Conservation (phyloP, 2,888 invertebrate genomes). For the Noctua janthe region DNA sequence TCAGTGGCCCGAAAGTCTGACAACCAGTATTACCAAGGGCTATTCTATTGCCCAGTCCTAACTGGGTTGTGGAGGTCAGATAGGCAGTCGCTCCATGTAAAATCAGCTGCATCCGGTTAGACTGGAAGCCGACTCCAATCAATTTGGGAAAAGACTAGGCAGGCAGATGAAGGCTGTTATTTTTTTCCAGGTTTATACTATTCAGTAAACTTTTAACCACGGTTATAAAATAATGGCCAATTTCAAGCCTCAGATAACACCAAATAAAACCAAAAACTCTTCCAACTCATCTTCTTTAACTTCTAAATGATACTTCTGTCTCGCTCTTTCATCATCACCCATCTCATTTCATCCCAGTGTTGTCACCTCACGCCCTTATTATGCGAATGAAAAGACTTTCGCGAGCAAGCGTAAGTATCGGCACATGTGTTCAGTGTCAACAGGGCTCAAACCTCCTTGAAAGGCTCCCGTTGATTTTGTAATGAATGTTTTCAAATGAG, state of each 20-base stretch:
- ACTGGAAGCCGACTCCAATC: too few species aligned
- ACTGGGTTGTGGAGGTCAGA: too few species aligned
- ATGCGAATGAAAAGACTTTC: slow-evolving; percentile 49
- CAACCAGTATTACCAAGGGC: too few species aligned
- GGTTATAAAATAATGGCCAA: background rate
- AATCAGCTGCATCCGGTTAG: too few species aligned
- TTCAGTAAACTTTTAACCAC: background rate
- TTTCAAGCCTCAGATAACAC: background rate
- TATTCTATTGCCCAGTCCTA: too few species aligned
- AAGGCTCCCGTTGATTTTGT: slow-evolving; percentile 36
- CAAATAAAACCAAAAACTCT: background rate
- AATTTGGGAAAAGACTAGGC: too few species aligned
- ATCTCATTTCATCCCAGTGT: slow-evolving; percentile 34
- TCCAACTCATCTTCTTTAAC: background rate
- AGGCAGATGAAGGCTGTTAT: too few species aligned
- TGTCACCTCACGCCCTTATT: slow-evolving; percentile 25
- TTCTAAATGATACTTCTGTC: slow-evolving; percentile 37
- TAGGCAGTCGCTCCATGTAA: too few species aligned
- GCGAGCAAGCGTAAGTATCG: slow-evolving; percentile 34
- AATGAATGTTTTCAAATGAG: slow-evolving; percentile 19
- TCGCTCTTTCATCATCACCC: slow-evolving; percentile 12
- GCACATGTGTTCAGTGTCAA: slow-evolving; percentile 26
- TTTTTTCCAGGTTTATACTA: background rate
- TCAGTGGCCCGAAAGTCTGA: too few species aligned
- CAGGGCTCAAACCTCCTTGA: slow-evolving; percentile 13